Percentiles rank a stretch among this genome's conserved stretches.
phyloP scores from a whole-genome alignment of 53 echinoderm and acorn worm genomes.

The Echinometra lucunter region DNA sequence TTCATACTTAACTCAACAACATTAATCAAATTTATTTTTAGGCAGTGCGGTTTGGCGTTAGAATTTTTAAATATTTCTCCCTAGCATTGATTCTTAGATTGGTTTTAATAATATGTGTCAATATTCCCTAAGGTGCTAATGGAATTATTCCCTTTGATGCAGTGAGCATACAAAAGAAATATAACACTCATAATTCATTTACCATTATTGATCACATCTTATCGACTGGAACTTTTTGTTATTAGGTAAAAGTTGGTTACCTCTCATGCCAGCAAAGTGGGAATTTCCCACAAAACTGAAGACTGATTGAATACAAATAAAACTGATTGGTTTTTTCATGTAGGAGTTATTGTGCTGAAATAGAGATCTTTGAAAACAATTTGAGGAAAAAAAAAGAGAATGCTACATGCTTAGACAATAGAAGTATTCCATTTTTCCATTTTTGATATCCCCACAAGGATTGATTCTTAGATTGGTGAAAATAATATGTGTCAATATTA shows the following conservation, averaged over 20 bases:
- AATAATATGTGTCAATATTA: background rate
- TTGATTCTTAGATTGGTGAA: background rate
- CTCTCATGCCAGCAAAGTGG: background rate
- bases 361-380: too few species aligned
- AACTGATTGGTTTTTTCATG: too few species aligned
- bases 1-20: background rate
- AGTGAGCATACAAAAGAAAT: background rate
- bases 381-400: too few species aligned
- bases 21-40: background rate
- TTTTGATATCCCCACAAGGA: background rate
- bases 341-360: too few species aligned
- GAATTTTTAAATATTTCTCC: background rate
- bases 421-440: too few species aligned
- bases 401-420: too few species aligned
- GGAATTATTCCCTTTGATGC: background rate
- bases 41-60: background rate
- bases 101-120: background rate
- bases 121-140: background rate
- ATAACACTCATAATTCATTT: background rate
- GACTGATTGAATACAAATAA: background rate
- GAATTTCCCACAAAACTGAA: background rate
- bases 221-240: background rate
- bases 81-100: background rate
- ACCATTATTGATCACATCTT: background rate
- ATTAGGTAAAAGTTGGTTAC: background rate